A percentile compares a stretch with the other conserved stretches of the same genome.
These are phyloP conservation scores for Selenia dentaria DNA, from an alignment of 2,888 invertebrate genomes.

Conservation along the genomic window DNA sequence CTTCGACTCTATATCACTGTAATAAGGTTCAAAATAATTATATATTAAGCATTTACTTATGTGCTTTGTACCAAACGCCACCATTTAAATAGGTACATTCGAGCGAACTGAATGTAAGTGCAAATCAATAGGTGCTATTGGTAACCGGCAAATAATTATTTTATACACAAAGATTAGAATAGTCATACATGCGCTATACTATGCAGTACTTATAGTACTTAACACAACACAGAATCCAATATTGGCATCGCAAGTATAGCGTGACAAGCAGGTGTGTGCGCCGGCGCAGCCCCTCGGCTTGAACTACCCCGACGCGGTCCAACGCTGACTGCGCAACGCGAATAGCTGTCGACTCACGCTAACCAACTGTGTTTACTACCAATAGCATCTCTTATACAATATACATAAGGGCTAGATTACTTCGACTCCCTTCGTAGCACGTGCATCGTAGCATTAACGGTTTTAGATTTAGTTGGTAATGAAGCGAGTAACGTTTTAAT, in stretches of 20 bases:
- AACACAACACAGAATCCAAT: neutral
- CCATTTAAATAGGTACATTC: too few species aligned
- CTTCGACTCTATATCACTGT: neutral
- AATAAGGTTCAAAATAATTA: neutral
- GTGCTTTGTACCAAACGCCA: neutral
- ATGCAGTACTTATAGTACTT: too few species aligned
- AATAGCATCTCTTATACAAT: constrained; percentile 28
- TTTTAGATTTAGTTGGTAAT: constrained; percentile 56
- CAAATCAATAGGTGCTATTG: too few species aligned
- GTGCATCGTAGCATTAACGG: constrained; percentile 58
- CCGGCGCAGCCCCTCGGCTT: constrained; percentile 47
- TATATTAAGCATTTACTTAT: neutral
- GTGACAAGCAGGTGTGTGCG: constrained; percentile 69
- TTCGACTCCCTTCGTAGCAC: constrained; percentile 33
- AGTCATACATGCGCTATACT: too few species aligned
- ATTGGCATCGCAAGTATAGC: constrained; percentile 47
- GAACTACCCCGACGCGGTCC: constrained; percentile 43
- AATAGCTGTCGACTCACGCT: constrained; percentile 43
- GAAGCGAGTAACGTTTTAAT: constrained; percentile 48
- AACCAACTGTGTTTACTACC: constrained; percentile 14
- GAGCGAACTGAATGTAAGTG: too few species aligned
- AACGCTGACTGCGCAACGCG: constrained; percentile 51
- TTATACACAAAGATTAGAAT: too few species aligned
- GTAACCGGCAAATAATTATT: too few species aligned
- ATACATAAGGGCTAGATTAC: constrained; percentile 40